phyloP scores from a whole-genome alignment of 2,113 vertebrate genomes.

The Tylochromis polylepis region DNA sequence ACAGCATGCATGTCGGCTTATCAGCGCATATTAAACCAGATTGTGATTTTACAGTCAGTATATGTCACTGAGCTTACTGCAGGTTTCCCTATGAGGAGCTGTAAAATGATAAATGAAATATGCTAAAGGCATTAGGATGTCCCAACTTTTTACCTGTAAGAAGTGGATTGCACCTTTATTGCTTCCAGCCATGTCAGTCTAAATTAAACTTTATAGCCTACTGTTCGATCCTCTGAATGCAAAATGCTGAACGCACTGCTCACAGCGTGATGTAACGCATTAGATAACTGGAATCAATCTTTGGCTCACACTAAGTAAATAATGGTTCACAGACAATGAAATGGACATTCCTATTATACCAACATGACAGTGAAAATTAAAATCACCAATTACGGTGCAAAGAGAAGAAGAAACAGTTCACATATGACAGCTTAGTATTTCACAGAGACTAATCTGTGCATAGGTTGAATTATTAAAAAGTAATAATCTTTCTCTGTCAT shows the following conservation, averaged over 20 bases:
- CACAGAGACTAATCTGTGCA: neutral
- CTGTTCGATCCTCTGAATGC: neutral
- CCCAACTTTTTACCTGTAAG: neutral
- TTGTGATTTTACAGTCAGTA: neutral
- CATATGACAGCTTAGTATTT: neutral
- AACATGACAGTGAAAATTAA: constrained; percentile 18
- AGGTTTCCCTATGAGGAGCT: neutral
- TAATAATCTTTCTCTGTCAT: constrained; percentile 29
- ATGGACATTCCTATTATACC: constrained; percentile 6
- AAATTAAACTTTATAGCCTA: neutral
- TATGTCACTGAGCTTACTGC: neutral
- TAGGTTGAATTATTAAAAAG: constrained; percentile 41
- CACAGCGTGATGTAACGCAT: constrained; percentile 8
- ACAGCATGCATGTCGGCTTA: neutral
- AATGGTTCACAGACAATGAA: constrained; percentile 30
- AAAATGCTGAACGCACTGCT: neutral
- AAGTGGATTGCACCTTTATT: neutral
- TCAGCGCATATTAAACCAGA: neutral
- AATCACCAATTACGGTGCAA: constrained; percentile 13
- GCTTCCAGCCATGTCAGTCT: neutral
- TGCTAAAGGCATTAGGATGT: neutral
- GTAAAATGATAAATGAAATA: neutral
- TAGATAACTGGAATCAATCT: constrained; percentile 24
- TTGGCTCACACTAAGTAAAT: neutral
- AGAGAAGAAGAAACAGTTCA: neutral